These are phyloP conservation scores for Doryteuthis pealeii DNA, from an alignment of 1,140 invertebrate genomes.

Conservation along the genomic window DNA sequence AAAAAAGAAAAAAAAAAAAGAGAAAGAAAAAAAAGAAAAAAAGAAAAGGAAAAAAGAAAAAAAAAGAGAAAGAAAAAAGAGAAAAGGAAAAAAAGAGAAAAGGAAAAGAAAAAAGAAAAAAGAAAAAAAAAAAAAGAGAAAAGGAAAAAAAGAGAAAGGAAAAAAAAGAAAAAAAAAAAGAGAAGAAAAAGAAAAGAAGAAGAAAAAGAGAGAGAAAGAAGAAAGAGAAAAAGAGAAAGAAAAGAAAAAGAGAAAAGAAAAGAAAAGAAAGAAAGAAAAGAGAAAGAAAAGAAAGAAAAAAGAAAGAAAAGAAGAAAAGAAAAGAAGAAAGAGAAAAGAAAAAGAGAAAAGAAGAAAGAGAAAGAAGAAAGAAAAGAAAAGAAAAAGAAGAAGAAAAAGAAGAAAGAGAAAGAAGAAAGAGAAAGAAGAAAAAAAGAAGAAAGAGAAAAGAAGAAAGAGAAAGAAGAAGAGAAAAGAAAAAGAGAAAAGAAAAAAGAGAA, in stretches of 20 bases:
- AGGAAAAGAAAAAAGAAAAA: too few relatives aligned
- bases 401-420: background rate
- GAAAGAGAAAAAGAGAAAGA: background rate
- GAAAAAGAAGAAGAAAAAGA: background rate
- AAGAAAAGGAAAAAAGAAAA: too few relatives aligned
- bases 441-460: background rate
- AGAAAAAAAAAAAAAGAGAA: too few relatives aligned
- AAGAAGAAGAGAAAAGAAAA: background rate
- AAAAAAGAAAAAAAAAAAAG: too few relatives aligned
- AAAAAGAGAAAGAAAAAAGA: too few relatives aligned
- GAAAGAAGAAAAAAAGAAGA: background rate
- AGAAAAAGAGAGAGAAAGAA: background rate
- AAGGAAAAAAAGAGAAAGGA: too few relatives aligned
- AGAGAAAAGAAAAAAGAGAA: background rate
- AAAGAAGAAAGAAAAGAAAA: background rate
- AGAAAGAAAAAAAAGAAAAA: too few relatives aligned
- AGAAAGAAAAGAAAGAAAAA: background rate
- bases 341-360: background rate
- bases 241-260: background rate
- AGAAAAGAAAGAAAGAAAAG: background rate
- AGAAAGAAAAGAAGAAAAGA: background rate
- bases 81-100: too few relatives aligned
- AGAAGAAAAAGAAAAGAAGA: background rate
- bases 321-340: background rate
- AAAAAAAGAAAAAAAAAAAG: too few relatives aligned